Evolutionary conservation across 2,888 invertebrate species (phyloP), one percentile per base, ranked within the genome.

Genomic region (Bruchidius siliquastri): DNA sequence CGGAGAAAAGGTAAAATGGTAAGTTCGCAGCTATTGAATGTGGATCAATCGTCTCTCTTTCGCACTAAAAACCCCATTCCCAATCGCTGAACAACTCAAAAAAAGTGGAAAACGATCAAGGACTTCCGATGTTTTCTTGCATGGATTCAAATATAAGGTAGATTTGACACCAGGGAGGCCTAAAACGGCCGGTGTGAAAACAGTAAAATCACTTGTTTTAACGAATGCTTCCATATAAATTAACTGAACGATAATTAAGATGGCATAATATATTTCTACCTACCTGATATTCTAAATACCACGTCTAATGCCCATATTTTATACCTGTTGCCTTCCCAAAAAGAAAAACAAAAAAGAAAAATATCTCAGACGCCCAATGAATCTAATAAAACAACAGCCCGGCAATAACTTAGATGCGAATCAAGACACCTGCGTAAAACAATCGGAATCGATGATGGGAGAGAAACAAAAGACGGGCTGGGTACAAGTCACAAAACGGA

Each of bases 341-440:
- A 49, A 1, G 13, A 49, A 13, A 49, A 13, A 8, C 49, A 49
- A 49, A 49, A 49, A 49, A 49, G 49, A 49, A 49, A 49, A 49
- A 49, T 49, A 49, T 49, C 49, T 49, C 49, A 49, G 6, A 49
- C 49, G 49, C 49, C 49, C 49, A 3, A 49, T 1, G 49, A 49
- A 49, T 49, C 49, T 49, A 49, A 49, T 49, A 49, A 49, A 49
- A 49, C 49, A 49, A 49, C 13, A 2, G 22, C 1, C 10, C 10
- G 21, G 26, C 82, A 80, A 85, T 85, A 85, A 85, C 85, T 85
- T 84, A 83, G 85, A 85, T 85, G 83, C 76, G 81, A 81, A 85
- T 85, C 85, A 82, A 84, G 82, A 84, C 84, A 84, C 84, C 84
- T 84, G 84, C 83, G 83, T 83, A 82, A 84, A 83, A 49, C 49